A percentile compares a stretch with the other conserved stretches of the same genome.
Evolutionary conservation across 2,113 vertebrate species (phyloP).

Genomic region (Pachycephala philippinensis): DNA sequence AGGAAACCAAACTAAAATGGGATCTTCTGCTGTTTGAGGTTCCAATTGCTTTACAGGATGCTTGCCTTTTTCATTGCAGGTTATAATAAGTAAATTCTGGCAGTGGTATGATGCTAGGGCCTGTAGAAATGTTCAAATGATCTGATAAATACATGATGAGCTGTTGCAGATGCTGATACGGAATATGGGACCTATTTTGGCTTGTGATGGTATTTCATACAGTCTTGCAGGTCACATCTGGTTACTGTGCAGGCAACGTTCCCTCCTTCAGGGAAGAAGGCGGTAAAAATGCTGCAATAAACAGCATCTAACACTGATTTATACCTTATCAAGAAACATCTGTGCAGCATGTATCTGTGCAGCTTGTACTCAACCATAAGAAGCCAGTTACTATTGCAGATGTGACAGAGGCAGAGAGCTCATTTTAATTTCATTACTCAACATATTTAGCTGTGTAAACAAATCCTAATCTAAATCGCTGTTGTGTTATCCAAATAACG

Average conservation of each 20-base stretch:
- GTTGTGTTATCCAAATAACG: constrained; percentile 42
- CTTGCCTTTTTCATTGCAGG: constrained; percentile 27
- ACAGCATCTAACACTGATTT: constrained; percentile 41
- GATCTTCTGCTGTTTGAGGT: background rate
- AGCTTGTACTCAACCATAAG: background rate
- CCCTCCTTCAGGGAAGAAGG: constrained; percentile 3
- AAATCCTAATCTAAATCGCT: constrained; percentile 42
- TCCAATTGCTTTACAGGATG: constrained; percentile 5
- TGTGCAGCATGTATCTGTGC: constrained; percentile 2
- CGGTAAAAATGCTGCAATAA: background rate
- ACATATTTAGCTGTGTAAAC: constrained; percentile 48
- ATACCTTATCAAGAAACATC: constrained; percentile 48
- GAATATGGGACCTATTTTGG: background rate
- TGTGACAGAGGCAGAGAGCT: background rate
- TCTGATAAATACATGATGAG: constrained; percentile 67
- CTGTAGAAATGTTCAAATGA: background rate
- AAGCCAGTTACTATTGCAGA: background rate
- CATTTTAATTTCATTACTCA: constrained; percentile 26
- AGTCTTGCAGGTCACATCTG: constrained; percentile 22
- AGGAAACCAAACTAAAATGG: constrained; percentile 13
- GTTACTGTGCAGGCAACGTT: constrained; percentile 4
- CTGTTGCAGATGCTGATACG: background rate
- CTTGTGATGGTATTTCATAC: background rate
- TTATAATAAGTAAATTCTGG: constrained; percentile 24
- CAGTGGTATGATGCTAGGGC: background rate